Conservation (phyloP, 2,797 vertebrate species). For the Chloroceryle inda region DNA sequence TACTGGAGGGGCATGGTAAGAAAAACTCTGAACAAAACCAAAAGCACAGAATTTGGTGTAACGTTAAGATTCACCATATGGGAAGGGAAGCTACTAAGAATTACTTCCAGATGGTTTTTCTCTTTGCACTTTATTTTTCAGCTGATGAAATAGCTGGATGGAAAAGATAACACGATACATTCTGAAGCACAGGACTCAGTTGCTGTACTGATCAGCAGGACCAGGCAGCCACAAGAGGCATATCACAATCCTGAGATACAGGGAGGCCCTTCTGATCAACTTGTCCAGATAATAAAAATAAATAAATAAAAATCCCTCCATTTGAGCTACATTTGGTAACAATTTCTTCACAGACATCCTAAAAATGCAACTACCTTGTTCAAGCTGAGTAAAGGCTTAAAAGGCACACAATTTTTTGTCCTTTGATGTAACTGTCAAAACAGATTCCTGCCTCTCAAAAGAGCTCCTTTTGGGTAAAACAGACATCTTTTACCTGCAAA, state of each 20-base stretch:
- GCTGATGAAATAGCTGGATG: not conserved
- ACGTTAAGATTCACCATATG: accelerated
- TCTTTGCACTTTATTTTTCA: not conserved
- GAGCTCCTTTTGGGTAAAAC: not conserved
- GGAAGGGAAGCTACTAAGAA: not conserved
- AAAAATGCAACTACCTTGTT: not conserved
- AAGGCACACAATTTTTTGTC: not conserved
- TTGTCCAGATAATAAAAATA: not conserved
- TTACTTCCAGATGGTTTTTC: not conserved
- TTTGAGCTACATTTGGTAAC: not conserved
- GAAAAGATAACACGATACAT: not conserved
- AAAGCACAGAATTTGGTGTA: not conserved
- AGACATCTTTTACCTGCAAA: not conserved
- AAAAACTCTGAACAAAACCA: not conserved
- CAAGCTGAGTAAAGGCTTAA: not conserved
- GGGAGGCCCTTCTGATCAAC: not conserved
- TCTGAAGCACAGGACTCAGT: not conserved
- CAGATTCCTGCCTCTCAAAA: not conserved
- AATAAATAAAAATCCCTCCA: no score
- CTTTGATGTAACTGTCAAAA: not conserved
- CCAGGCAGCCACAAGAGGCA: not conserved
- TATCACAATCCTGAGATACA: accelerated
- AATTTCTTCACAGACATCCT: not conserved
- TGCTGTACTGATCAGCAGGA: not conserved
- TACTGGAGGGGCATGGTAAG: accelerated